Evolutionary conservation across 2,113 vertebrate genomes (phyloP).

Genomic region (Trogon melanurus): DNA sequence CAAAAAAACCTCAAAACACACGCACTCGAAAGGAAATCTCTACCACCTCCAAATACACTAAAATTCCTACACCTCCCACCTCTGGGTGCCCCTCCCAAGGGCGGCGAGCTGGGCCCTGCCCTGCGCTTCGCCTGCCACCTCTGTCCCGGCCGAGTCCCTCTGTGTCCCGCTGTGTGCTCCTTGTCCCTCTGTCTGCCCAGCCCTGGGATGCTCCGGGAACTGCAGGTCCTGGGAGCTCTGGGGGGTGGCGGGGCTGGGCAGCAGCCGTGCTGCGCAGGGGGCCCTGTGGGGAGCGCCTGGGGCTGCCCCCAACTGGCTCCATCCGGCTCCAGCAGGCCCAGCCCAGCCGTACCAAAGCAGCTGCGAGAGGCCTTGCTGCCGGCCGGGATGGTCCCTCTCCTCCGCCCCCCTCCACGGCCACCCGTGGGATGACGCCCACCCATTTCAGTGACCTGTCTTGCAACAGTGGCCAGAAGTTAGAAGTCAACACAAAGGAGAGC

Average conservation of each 20-base stretch:
- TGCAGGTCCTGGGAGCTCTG: neutral
- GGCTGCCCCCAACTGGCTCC: rapidly evolving
- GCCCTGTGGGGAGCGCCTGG: neutral
- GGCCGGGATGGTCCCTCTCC: rapidly evolving
- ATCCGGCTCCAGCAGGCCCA: neutral
- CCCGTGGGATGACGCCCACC: neutral
- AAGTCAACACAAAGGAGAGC: neutral
- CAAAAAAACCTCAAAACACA: neutral
- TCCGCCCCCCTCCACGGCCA: neutral
- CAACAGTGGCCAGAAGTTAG: neutral
- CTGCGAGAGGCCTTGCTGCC: neutral
- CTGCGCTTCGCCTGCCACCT: neutral
- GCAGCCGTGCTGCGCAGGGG: neutral
- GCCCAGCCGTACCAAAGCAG: too few relatives aligned
- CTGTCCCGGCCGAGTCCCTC: rapidly evolving
- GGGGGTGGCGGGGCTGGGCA: too few relatives aligned
- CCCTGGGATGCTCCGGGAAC: neutral
- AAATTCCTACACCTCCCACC: neutral
- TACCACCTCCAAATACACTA: neutral
- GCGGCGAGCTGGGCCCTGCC: rapidly evolving
- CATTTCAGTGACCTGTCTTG: neutral
- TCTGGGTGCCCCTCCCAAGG: neutral
- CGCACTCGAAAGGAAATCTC: neutral
- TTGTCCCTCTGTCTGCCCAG: rapidly evolving
- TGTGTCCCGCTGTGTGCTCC: rapidly evolving